phyloP scores from a whole-genome alignment of 2,888 invertebrate species.

The Ypsolopha scabrella region DNA sequence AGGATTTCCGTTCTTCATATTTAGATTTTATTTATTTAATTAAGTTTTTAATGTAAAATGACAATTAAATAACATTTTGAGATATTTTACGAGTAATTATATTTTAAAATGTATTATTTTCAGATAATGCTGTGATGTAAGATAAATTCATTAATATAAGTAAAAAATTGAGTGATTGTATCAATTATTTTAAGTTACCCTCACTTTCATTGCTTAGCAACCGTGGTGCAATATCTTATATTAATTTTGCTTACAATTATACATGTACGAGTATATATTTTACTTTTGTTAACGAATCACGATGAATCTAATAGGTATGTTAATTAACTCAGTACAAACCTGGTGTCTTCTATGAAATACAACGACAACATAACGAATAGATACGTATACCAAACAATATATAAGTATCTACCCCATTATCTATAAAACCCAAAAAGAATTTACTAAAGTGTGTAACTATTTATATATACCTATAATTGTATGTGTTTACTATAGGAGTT shows the following conservation, averaged over 20 bases:
- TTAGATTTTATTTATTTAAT: constrained; percentile 21
- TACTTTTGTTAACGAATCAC: too few species aligned
- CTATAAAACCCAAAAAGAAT: too few species aligned
- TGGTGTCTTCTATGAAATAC: background rate
- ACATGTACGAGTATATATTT: too few species aligned
- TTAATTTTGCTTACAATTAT: too few species aligned
- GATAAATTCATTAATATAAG: constrained; percentile 23
- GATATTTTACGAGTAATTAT: background rate
- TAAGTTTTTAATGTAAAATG: constrained; percentile 31
- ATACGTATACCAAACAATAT: background rate
- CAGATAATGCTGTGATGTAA: constrained; percentile 66
- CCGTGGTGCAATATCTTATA: background rate
- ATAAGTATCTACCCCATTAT: too few species aligned
- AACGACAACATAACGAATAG: background rate
- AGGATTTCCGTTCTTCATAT: constrained; percentile 26
- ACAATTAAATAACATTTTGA: background rate
- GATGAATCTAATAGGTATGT: too few species aligned
- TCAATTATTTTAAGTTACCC: background rate
- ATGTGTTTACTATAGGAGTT: too few species aligned
- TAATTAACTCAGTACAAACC: background rate
- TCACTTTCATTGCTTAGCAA: background rate
- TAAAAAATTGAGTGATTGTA: constrained; percentile 1
- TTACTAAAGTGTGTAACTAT: too few species aligned
- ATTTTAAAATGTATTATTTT: constrained; percentile 47
- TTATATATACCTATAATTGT: too few species aligned